Evolutionary conservation across 2,888 invertebrate species (phyloP), one percentile per base, ranked within the genome.

Genomic region (Tipula confusa): DNA sequence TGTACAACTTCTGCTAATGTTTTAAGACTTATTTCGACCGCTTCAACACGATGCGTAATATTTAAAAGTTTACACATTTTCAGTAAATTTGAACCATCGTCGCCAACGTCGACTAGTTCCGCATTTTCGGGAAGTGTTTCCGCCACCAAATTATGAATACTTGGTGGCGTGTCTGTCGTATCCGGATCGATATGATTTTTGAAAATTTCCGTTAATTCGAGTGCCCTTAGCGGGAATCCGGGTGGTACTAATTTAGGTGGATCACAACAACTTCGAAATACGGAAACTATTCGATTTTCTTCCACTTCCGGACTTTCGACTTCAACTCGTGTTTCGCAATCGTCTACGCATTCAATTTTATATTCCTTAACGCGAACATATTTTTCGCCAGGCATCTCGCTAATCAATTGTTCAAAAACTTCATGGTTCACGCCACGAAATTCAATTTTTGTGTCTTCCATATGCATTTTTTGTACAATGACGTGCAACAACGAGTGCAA

Each of bases 401-500:
- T n/a, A 11, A 83, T 48, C 29, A 84, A 13, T 13, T 9, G n/a
- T 15, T 82, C 84, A 82, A 83, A 43, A 0, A 82, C 79, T n/a
- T 84, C 83, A 79, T 82, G 82, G 13, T 82, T 81, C 24, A n/a
- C 79, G 15, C 83, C 83, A 7, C 38, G 84, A 80, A 84, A 83
- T 33, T 84, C 84, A n/a, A 89, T 86, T 0, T 84, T 85, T 0
- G 89, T 89, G 79, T 86, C 64, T 82, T 88, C 87, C 2, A 87
- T 83, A 80, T 86, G 85, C 3, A 89, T 83, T 80, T 89, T 89
- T 84, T 87, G 86, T 24, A 89, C 85, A 1, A 89, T n/a, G 18
- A 88, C 86, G 82, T 87, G 86, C 11, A 89, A 80, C 0, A 89
- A 86, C 83, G 87, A 88, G 82, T 89, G 89, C 24, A 89, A 84